These are phyloP conservation scores for Neria commutata DNA, from an alignment of 2,888 invertebrate genomes.

Conservation along the genomic window DNA sequence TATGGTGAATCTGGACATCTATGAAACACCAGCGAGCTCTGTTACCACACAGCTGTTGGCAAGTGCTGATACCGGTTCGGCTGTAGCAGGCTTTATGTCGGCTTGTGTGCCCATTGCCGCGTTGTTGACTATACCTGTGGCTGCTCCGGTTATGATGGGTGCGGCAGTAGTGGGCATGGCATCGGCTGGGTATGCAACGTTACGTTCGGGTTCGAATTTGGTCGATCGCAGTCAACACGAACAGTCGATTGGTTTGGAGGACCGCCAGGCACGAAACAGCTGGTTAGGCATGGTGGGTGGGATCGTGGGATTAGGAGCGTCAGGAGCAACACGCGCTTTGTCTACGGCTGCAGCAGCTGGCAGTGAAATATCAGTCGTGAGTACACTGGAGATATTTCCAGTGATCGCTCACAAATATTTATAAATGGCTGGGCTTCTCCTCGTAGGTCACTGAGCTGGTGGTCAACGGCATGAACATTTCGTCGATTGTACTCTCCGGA, in stretches of 20 bases:
- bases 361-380: slow-evolving; percentile 45
- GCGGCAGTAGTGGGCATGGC: slow-evolving; percentile 38
- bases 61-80: slow-evolving; percentile 37
- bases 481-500: slow-evolving; percentile 53
- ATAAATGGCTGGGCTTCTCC: neutral
- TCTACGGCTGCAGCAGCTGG: slow-evolving; percentile 45
- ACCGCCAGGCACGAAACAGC: slow-evolving; percentile 47
- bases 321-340: slow-evolving; percentile 46
- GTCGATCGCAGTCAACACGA: slow-evolving; percentile 49
- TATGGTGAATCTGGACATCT: slow-evolving; percentile 40
- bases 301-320: slow-evolving; percentile 43
- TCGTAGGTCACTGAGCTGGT: slow-evolving; percentile 41
- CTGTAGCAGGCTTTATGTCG: slow-evolving; percentile 41
- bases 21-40: slow-evolving; percentile 44
- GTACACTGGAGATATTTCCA: slow-evolving; percentile 11
- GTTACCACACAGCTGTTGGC: slow-evolving; percentile 24
- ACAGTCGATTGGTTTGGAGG: slow-evolving; percentile 46
- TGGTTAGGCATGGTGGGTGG: slow-evolving; percentile 51
- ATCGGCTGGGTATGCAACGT: slow-evolving; percentile 43
- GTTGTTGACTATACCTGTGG: slow-evolving; percentile 35
- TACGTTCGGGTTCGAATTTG: slow-evolving; percentile 44
- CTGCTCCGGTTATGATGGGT: slow-evolving; percentile 42
- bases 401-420: neutral
- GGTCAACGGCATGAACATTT: slow-evolving; percentile 54
- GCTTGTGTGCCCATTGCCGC: slow-evolving; percentile 40